Evolutionary conservation across 2,797 vertebrate genomes (phyloP), one percentile per base, ranked within the genome.

Genomic region (Sebastes vulpes): DNA sequence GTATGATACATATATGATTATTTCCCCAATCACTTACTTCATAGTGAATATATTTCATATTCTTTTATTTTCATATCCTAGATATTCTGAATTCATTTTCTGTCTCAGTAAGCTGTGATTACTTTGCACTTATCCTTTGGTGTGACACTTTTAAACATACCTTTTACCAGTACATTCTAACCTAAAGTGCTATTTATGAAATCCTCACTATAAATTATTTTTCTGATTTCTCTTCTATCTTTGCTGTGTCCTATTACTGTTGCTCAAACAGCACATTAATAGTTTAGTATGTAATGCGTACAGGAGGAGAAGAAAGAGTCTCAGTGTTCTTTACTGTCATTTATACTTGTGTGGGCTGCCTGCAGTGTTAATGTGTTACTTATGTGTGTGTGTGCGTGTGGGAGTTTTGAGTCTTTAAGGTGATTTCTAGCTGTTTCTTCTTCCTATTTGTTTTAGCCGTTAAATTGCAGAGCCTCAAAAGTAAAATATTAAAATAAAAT

Each of bases 311-410:
- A 68, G 32, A 72, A 31, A 9, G 38, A 53, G 20, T 68, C 70
- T 84, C 42, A 1, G 26, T 83, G 65, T 83, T 87, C 59, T 82
- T 61, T 75, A 77, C 83, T 87, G 82, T 91, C 65, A 74, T 77
- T 79, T 75, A 56, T 68, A 57, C 70, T 78, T 81, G 79, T 84
- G 77, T 92, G 77, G 83, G 88, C 80, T 83, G 81, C 38, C n/a
- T 9, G 52, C 54, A 57, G 48, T 71, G 48, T 84, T 72, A 83
- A 89, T 79, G 86, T 85, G 77, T 80, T 84, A 48, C 52, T 67
- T 58, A 57, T 79, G 8, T 72, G 14, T 71, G 28, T 28, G 14
- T 71, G 32, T 72, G 38, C 25, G 68, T 72, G 83, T 81, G 77
- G n/a, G 83, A 69, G 78, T 63, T 82, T 38, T 28, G 18, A 74